Base-by-base conservation (phyloP, 2,797 vertebrate genomes). In the Psittacula echo region DNA sequence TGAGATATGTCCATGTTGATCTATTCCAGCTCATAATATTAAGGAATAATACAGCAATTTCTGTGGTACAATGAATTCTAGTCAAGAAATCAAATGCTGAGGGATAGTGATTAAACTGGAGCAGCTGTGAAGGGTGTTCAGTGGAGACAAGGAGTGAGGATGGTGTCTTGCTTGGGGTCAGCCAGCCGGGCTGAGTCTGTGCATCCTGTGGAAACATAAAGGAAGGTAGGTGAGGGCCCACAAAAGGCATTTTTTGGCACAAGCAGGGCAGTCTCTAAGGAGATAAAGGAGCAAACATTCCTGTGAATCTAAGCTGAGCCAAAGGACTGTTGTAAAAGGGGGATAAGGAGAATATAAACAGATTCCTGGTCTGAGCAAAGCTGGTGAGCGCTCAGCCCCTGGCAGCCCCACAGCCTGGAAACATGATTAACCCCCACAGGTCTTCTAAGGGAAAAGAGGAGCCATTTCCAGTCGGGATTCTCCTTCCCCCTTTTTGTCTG, bases 211-310 rank as follows among this genome's bases (percentile, higher is more conserved):
- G 23, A 27, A 44, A 7, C n/a, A 22, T n/a, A 29, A 13, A 22
- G 18, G 30, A 34, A n/a, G 41, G 47, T 34, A 84, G 51, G 44
- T 30, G 32, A 75, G 64, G 21, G 62, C 66, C 47, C 64, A 37
- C 66, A 73, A 62, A 77, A 77, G 19, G 45, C 34, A 34, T 77
- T 93, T 88, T 88, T 72, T 93, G 44, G 32, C 72, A 48, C 68
- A 41, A 85, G n/a, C 65, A 79, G 34, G 8, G 13, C 23, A n/a
- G 60, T 72, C n/a, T 53, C 64, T 61, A 45, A 44, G 81, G 72
- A 82, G 42, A 82, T 76, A 93, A 94, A 79, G 29, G 32, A 89
- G 39, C 32, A 91, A 83, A 92, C 87, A 86, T 89, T 92, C 87
- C 76, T 44, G 21, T 50, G 68, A 80, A 75, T 91, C 78, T 70